These are phyloP conservation scores for Drosophila anomalata DNA, from an alignment of 2,888 invertebrate species.

Conservation along the genomic window DNA sequence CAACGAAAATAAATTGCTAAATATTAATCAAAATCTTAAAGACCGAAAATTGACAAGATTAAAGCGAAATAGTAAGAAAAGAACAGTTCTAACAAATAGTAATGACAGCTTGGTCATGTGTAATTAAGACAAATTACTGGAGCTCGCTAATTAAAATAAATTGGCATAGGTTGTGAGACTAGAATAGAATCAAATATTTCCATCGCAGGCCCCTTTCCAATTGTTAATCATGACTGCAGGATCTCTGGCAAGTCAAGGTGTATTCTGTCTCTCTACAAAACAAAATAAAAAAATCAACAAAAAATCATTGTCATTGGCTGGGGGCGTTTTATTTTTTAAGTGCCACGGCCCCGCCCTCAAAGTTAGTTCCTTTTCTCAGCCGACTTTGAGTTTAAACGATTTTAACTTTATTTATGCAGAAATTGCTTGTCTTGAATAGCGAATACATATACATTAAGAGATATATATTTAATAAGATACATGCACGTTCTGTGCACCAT, in stretches of 20 bases:
- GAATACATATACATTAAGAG: slow-evolving; percentile 8
- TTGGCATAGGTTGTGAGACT: slow-evolving; percentile 45
- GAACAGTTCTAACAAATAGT: slow-evolving; percentile 23
- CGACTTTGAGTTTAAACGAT: slow-evolving; percentile 34
- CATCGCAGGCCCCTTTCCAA: slow-evolving; percentile 42
- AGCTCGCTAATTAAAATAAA: slow-evolving; percentile 52
- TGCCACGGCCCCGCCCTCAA: slow-evolving; percentile 24
- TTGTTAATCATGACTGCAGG: slow-evolving; percentile 44
- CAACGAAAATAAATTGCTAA: neutral
- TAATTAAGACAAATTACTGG: slow-evolving; percentile 49
- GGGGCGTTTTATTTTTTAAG: neutral
- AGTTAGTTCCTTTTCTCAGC: slow-evolving; percentile 9
- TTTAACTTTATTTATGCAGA: slow-evolving; percentile 57
- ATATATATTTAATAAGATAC: slow-evolving; percentile 10
- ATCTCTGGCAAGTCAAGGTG: slow-evolving; percentile 30
- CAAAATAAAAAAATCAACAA: slow-evolving; percentile 1
- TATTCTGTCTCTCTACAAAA: neutral
- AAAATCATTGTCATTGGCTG: slow-evolving; percentile 5
- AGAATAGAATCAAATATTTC: slow-evolving; percentile 31
- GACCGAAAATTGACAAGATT: slow-evolving; percentile 5
- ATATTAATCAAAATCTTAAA: slow-evolving; percentile 8
- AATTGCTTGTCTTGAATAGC: slow-evolving; percentile 15
- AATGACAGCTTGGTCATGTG: slow-evolving; percentile 40
- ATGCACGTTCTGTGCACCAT: slow-evolving; percentile 20
- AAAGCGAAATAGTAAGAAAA: slow-evolving; percentile 2